Evolutionary conservation across 2,888 invertebrate genomes (phyloP).

Genomic region (Ditula angustiorana): DNA sequence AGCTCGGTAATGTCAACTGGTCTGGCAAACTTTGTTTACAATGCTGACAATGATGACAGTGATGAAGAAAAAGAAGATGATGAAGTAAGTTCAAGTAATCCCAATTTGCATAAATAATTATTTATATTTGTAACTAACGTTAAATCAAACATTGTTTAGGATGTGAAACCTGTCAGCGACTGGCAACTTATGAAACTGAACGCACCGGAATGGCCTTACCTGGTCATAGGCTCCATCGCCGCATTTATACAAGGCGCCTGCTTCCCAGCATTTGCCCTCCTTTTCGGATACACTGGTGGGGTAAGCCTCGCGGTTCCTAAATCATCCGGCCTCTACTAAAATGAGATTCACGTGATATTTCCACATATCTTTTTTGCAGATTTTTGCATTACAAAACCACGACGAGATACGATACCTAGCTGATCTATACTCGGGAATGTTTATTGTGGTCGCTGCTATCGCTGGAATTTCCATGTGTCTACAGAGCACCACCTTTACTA

Average conservation of each 20-base stretch:
- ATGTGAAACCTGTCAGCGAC: constrained; percentile 68
- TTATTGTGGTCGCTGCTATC: constrained; percentile 87
- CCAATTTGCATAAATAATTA: not conserved
- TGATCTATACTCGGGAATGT: constrained; percentile 87
- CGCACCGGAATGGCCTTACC: constrained; percentile 87
- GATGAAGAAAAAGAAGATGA: constrained; percentile 68
- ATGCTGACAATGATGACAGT: constrained; percentile 66
- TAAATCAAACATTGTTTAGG: constrained; percentile 46
- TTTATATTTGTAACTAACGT: not conserved
- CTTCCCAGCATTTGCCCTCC: constrained; percentile 88
- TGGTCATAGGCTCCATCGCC: constrained; percentile 86
- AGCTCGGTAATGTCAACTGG: constrained; percentile 75
- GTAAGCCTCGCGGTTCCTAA: constrained; percentile 60
- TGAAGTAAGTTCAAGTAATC: constrained; percentile 54
- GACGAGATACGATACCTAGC: constrained; percentile 84
- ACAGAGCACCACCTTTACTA: constrained; percentile 90
- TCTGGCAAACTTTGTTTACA: constrained; percentile 69
- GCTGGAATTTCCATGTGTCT: constrained; percentile 88
- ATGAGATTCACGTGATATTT: no score
- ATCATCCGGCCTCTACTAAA: not conserved
- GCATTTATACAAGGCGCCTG: constrained; percentile 87
- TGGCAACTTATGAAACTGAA: constrained; percentile 86
- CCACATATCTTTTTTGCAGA: no score
- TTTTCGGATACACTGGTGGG: constrained; percentile 88
- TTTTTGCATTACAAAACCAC: constrained; percentile 85